Conservation (phyloP, 2,888 invertebrate genomes). For the Leptothorax acervorum region DNA sequence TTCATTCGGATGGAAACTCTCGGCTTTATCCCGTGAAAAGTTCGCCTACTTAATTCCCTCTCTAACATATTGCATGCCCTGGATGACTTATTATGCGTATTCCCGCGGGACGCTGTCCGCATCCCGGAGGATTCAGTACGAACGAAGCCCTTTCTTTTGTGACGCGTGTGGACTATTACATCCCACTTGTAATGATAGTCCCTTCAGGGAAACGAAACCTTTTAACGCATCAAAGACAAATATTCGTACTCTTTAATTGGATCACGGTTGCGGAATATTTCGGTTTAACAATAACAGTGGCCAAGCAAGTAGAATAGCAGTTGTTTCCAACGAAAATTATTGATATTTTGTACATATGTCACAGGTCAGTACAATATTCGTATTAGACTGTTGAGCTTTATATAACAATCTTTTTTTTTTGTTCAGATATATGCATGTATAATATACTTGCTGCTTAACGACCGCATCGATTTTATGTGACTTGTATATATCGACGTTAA, state of each 20-base stretch:
- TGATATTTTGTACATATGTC: not conserved
- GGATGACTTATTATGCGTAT: constrained; percentile 61
- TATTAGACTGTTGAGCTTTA: not conserved
- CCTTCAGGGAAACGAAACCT: constrained; percentile 36
- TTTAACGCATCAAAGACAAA: constrained; percentile 17
- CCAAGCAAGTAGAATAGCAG: not conserved
- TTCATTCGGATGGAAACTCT: constrained; percentile 52
- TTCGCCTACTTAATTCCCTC: constrained; percentile 64
- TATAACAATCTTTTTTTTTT: constrained; percentile 5
- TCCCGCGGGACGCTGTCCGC: constrained; percentile 49
- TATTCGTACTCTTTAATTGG: constrained; percentile 20
- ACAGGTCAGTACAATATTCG: not conserved
- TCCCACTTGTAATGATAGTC: constrained; percentile 36
- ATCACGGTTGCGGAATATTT: not conserved
- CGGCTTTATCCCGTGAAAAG: constrained; percentile 41
- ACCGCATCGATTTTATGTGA: not conserved
- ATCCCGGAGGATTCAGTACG: constrained; percentile 32
- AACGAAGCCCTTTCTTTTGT: constrained; percentile 38
- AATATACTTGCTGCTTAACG: not conserved
- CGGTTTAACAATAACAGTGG: not conserved
- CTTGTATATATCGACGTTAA: constrained; percentile 18
- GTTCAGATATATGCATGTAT: not conserved
- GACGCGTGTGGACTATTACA: constrained; percentile 61
- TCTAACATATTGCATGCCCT: constrained; percentile 68
- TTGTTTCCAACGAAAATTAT: not conserved